phyloP scores from a whole-genome alignment of 2,888 invertebrate species.

The Luffia ferchaultella region DNA sequence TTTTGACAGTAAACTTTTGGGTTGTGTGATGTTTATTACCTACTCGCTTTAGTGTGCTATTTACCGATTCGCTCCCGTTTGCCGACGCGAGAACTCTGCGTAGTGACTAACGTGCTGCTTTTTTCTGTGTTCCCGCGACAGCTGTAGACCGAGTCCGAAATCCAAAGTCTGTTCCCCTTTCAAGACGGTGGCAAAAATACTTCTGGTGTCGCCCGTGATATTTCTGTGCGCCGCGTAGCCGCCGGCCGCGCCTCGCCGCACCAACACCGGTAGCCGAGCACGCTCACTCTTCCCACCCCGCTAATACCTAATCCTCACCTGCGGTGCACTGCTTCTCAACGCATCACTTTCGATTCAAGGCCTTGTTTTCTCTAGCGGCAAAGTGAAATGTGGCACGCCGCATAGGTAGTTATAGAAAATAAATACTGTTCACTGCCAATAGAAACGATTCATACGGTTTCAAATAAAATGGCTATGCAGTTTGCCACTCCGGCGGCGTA shows the following conservation, averaged over 20 bases:
- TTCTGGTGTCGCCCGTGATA: conserved; percentile 79
- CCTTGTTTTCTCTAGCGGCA: conserved; percentile 41
- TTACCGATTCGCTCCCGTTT: neutral
- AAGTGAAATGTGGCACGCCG: no score
- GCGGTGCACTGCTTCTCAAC: conserved; percentile 3
- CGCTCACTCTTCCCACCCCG: conserved; percentile 30
- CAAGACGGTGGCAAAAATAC: conserved; percentile 79
- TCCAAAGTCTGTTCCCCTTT: conserved; percentile 76
- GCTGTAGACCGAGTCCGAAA: conserved; percentile 68
- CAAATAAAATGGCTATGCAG: no score
- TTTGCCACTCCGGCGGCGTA: no score
- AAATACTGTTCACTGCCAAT: no score
- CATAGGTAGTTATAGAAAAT: no score
- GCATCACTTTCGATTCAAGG: conserved; percentile 23
- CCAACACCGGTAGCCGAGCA: conserved; percentile 2
- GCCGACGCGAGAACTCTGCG: conserved; percentile 4
- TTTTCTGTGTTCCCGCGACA: conserved; percentile 57
- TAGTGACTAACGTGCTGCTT: conserved; percentile 40
- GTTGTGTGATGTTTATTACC: no score
- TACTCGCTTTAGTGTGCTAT: neutral
- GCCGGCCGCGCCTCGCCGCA: conserved; percentile 17
- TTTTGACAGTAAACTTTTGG: no score
- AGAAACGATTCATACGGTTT: no score
- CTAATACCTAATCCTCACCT: conserved; percentile 7
- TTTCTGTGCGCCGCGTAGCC: conserved; percentile 77